Conservation (phyloP, 2,797 vertebrate genomes). For the Adelosebastes latens region DNA sequence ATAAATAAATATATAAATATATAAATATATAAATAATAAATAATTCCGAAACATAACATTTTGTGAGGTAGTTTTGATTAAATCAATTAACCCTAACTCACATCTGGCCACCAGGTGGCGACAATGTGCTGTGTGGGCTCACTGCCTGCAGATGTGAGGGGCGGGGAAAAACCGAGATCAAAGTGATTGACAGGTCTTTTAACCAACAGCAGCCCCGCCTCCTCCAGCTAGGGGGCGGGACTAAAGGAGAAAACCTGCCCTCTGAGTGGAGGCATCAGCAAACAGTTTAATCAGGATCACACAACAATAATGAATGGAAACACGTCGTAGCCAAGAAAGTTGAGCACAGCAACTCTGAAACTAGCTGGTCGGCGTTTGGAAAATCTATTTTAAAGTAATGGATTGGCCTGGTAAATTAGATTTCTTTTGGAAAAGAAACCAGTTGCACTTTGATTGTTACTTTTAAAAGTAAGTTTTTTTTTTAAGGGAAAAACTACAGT, state of each 20-base stretch:
- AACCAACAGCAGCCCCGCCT: slow-evolving; percentile 40
- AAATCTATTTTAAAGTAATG: slow-evolving; percentile 69
- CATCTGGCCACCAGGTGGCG: slow-evolving; percentile 46
- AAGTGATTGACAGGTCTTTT: slow-evolving; percentile 47
- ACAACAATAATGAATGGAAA: slow-evolving; percentile 86
- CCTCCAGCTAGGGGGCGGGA: slow-evolving; percentile 52
- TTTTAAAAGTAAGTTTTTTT: slow-evolving; percentile 55
- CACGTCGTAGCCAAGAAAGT: slow-evolving; percentile 78
- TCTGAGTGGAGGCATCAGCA: slow-evolving; percentile 69
- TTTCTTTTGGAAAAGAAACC: slow-evolving; percentile 55
- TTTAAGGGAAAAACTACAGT: slow-evolving; percentile 45
- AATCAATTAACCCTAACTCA: not conserved
- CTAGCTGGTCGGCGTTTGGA: slow-evolving; percentile 24
- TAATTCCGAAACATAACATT: not conserved
- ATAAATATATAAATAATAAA: too few species aligned
- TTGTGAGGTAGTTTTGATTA: not conserved
- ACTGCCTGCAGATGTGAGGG: slow-evolving; percentile 69
- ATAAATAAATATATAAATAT: too few species aligned
- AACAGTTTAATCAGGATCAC: slow-evolving; percentile 73
- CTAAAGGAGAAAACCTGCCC: slow-evolving; percentile 47
- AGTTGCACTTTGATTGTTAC: slow-evolving; percentile 52
- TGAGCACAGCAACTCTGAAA: slow-evolving; percentile 52
- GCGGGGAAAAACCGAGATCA: not conserved
- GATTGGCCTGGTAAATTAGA: slow-evolving; percentile 70
- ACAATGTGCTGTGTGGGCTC: slow-evolving; percentile 14